phyloP scores from a whole-genome alignment of 1,140 invertebrate species.

The Plectus sambesii region DNA sequence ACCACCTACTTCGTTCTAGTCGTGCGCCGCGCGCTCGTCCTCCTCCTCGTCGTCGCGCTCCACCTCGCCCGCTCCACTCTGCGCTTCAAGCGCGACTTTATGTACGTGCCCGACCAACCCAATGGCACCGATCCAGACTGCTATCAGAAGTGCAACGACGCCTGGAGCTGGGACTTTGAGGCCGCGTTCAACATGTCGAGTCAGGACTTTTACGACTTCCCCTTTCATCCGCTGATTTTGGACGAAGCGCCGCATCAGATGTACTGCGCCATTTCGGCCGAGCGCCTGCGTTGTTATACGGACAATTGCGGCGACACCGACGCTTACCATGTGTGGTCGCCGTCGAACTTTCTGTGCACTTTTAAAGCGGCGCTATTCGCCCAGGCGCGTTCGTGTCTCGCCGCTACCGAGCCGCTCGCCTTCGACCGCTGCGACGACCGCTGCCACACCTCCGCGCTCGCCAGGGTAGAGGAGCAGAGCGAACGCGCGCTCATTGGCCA shows the following conservation, averaged over 20 bases:
- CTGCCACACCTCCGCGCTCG: constrained; percentile 23
- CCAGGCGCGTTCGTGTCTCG: constrained; percentile 28
- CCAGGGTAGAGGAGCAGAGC: constrained; percentile 11
- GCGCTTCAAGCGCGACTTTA: constrained; percentile 38
- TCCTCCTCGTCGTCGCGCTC: no score
- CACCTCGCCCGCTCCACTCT: no score
- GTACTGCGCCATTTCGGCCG: constrained; percentile 39
- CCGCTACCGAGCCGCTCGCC: constrained; percentile 40
- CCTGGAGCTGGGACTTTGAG: constrained; percentile 36
- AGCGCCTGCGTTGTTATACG: constrained; percentile 41
- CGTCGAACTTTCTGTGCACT: constrained; percentile 41
- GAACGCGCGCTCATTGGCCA: constrained; percentile 12
- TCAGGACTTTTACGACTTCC: constrained; percentile 44
- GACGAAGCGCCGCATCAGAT: constrained; percentile 30
- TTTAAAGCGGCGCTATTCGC: constrained; percentile 40
- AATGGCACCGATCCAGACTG: constrained; percentile 39
- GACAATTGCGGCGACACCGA: constrained; percentile 36
- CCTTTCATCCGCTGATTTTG: constrained; percentile 40
- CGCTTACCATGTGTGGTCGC: constrained; percentile 43
- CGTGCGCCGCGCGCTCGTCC: no score
- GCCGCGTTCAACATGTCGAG: constrained; percentile 27
- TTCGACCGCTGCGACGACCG: constrained; percentile 43
- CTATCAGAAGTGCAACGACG: constrained; percentile 39
- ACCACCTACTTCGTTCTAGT: no score
- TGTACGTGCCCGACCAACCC: constrained; percentile 35